These are phyloP conservation scores for Aplochiton taeniatus DNA, from an alignment of 2,797 vertebrate species.

Conservation along the genomic window DNA sequence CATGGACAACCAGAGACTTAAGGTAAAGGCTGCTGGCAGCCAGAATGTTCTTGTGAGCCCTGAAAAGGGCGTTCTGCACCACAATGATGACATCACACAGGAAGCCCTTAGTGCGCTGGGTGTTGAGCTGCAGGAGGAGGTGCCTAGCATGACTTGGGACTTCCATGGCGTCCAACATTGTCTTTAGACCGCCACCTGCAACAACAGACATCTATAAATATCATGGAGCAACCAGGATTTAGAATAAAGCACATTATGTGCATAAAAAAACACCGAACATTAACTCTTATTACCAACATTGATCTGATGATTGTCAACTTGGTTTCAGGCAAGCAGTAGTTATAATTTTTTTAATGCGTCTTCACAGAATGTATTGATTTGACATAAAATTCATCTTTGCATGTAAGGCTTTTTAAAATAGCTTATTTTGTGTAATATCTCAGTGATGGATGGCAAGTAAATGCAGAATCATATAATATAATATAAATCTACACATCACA, in stretches of 20 bases:
- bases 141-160: slow-evolving; percentile 97
- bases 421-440: too few species aligned
- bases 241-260: neutral
- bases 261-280: neutral
- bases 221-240: slow-evolving; percentile 40
- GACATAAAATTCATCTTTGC: too few species aligned
- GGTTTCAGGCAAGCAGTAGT: too few species aligned
- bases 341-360: too few species aligned
- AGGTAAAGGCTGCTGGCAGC: slow-evolving; percentile 99
- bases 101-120: slow-evolving; percentile 98
- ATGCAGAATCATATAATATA: too few species aligned
- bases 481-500: neutral
- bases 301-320: too few species aligned
- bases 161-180: slow-evolving; percentile 98
- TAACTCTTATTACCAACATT: neutral
- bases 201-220: slow-evolving; percentile 66
- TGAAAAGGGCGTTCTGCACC: slow-evolving; percentile 98
- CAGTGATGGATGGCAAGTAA: too few species aligned
- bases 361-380: too few species aligned
- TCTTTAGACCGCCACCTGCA: slow-evolving; percentile 93
- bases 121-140: slow-evolving; percentile 98
- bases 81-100: slow-evolving; percentile 99
- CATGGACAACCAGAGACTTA: slow-evolving; percentile 98
- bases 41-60: slow-evolving; percentile 99
- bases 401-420: too few species aligned